A percentile compares a stretch with the other conserved stretches of the same genome.
phyloP scores from a whole-genome alignment of 2,797 vertebrate genomes.

The Micropoecilia bifurca region DNA sequence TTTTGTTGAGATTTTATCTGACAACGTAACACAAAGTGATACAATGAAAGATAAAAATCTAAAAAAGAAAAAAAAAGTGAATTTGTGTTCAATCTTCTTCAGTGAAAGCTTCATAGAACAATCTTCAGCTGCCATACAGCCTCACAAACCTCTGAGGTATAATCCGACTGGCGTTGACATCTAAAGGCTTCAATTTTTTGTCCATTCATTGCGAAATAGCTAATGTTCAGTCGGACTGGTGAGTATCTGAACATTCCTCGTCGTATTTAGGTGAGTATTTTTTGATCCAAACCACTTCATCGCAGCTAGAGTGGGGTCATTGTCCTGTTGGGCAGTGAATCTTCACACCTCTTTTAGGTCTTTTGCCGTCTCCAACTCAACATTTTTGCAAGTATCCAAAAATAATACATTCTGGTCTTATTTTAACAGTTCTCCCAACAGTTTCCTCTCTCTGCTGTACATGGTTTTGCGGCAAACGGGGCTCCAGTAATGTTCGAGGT shows the following conservation, averaged over 20 bases:
- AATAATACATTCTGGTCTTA: no score
- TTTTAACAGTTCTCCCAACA: no score
- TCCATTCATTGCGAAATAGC: not conserved
- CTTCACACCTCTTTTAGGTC: no score
- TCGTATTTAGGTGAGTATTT: not conserved
- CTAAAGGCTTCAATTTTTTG: not conserved
- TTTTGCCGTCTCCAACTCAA: no score
- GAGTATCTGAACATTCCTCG: not conserved
- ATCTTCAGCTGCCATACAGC: not conserved
- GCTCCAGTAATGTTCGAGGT: not conserved
- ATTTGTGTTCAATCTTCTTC: not conserved
- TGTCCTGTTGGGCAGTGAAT: no score
- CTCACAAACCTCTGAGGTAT: not conserved
- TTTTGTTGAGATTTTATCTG: not conserved
- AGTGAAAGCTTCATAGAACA: not conserved
- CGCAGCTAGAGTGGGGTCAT: not conserved
- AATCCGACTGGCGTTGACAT: not conserved
- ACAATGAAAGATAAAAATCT: not conserved
- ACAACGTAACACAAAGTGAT: not conserved
- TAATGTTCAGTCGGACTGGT: not conserved
- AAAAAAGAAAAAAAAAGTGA: no score
- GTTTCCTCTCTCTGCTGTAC: no score
- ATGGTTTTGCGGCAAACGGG: no score
- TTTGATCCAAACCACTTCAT: not conserved
- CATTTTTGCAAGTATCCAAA: no score